Evolutionary conservation across 2,797 vertebrate genomes (phyloP), one percentile per base, ranked within the genome.

Genomic region (Coregonus sp.): DNA sequence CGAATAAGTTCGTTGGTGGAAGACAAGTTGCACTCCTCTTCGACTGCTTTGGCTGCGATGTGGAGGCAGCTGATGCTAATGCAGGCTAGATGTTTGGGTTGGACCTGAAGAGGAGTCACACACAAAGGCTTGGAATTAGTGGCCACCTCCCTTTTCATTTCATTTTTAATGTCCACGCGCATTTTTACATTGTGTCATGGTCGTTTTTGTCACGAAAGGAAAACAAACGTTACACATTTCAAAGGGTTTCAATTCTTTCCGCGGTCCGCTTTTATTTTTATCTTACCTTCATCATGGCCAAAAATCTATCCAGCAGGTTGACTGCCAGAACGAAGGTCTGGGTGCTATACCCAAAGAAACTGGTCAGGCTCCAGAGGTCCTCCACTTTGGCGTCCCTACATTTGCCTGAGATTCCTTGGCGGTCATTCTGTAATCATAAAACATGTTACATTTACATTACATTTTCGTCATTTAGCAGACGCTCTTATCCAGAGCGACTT

Each of bases 321-420:
- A 98, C 97, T 70, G 98, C 96, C 90, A 97, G 90, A 82, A 98
- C 97, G 82, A 99, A 99, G 0, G 97, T 98, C 93, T 98, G 96
- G 0, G 97, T 98, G 86, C 95, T 94, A 90, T 97, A 98, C 74
- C 96, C 97, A 3, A 99, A 99, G 87, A 99, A 99, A 88, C 94
- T 99, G 83, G 96, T 97, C 87, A 99, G 90, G 72, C 97, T 98
- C 96, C 96, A 97, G 61, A 99, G 93, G 84, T 99, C 98, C 90
- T 99, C 97, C 77, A 97, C 98, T 92, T 96, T 95, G 82, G 93
- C 94, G 72, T 99, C 95, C 86, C 98, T 95, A 86, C 95, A 93
- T 89, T 94, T 95, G 1, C 97, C 94, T 70, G 96, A 98, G 85
- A 99, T 94, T 73, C 94, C 90, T 12, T 92, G 94, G 78, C 92